phyloP scores from a whole-genome alignment of 1,140 invertebrate genomes.

The Trichonephila clavata region DNA sequence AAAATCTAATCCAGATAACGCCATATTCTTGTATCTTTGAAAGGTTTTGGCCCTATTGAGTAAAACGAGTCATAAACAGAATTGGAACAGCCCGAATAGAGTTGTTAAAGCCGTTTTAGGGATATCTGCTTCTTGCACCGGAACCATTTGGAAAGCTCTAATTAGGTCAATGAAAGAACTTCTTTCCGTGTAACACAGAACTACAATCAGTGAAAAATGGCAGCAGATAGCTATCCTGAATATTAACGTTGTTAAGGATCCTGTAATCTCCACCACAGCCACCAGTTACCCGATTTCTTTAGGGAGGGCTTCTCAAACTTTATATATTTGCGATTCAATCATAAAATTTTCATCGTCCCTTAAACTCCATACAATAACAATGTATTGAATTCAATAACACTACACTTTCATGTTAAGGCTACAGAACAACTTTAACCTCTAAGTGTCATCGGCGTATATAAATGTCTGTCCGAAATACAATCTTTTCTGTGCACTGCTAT shows the following conservation, averaged over 20 bases:
- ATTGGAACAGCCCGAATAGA: slow-evolving; percentile 29
- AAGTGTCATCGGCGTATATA: too few species aligned
- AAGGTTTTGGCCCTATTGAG: slow-evolving; percentile 79
- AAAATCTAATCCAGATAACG: slow-evolving; percentile 80
- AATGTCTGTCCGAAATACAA: too few species aligned
- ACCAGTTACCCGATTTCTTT: slow-evolving; percentile 75
- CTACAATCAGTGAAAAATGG: slow-evolving; percentile 55
- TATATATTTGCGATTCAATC: too few species aligned
- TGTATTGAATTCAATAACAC: too few species aligned
- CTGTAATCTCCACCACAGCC: slow-evolving; percentile 72
- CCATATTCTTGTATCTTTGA: slow-evolving; percentile 82
- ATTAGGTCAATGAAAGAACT: slow-evolving; percentile 51
- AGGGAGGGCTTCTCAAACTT: too few species aligned
- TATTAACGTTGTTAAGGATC: slow-evolving; percentile 55
- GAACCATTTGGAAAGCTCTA: slow-evolving; percentile 69
- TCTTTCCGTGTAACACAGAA: too few species aligned
- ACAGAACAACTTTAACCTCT: too few species aligned
- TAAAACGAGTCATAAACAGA: slow-evolving; percentile 74
- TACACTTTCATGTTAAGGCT: too few species aligned
- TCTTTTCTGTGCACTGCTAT: too few species aligned
- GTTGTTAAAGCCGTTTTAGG: slow-evolving; percentile 11
- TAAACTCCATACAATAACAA: too few species aligned
- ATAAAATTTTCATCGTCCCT: too few species aligned
- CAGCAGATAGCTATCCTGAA: slow-evolving; percentile 68
- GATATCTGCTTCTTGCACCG: slow-evolving; percentile 18